Percentiles rank a stretch among this genome's conserved stretches.
phyloP scores from a whole-genome alignment of 2,113 vertebrate species.

The Melanotaenia duboulayi region DNA sequence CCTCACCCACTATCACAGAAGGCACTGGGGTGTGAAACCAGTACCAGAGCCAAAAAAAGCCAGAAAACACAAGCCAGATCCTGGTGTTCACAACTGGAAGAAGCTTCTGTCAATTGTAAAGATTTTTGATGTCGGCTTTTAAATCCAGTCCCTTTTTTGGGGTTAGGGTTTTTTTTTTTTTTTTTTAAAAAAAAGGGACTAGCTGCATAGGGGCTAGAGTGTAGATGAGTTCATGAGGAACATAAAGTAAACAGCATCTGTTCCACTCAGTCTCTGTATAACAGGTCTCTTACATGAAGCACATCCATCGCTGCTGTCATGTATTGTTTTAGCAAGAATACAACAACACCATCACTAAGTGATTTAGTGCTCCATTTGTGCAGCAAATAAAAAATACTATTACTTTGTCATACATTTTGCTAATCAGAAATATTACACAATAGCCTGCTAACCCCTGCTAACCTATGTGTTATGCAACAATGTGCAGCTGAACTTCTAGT shows the following conservation, averaged over 20 bases:
- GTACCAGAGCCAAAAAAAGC: slow-evolving; percentile 37
- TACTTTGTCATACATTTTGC: slow-evolving; percentile 8
- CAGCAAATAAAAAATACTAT: background rate
- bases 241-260: background rate
- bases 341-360: background rate
- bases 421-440: slow-evolving; percentile 63
- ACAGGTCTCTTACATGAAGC: background rate
- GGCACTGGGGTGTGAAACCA: slow-evolving; percentile 43
- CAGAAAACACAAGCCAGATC: slow-evolving; percentile 51
- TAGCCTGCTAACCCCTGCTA: too few relatives aligned
- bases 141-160: too few relatives aligned
- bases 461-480: slow-evolving; percentile 56
- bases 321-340: slow-evolving; percentile 11
- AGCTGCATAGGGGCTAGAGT: slow-evolving; percentile 14
- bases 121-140: background rate
- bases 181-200: too few relatives aligned
- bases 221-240: slow-evolving; percentile 1
- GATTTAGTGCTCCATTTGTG: slow-evolving; percentile 15
- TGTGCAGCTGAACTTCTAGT: background rate
- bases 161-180: too few relatives aligned
- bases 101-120: background rate
- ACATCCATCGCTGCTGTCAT: background rate
- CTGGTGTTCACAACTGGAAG: slow-evolving; percentile 7
- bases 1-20: slow-evolving; percentile 23
- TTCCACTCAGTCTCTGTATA: slow-evolving; percentile 19